Percentiles rank a stretch among this genome's conserved stretches.
Conservation (phyloP, 1,140 invertebrate species). For the Bicyclus anynana region DNA sequence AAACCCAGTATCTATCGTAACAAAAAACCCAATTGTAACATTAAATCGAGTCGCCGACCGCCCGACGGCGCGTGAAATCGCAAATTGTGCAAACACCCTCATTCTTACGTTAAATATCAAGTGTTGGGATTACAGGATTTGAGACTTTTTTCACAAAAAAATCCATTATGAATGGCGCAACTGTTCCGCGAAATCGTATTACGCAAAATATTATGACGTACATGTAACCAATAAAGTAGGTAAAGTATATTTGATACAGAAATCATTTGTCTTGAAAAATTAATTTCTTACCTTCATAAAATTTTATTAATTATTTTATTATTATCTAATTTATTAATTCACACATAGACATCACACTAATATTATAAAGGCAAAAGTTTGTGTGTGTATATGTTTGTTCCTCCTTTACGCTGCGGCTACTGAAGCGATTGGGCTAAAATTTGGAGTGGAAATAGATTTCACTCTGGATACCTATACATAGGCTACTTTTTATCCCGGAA, state of each 20-base stretch:
- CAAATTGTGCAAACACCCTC: conserved; percentile 42
- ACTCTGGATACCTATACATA: too few relatives aligned
- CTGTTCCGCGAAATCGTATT: conserved; percentile 10
- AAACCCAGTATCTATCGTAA: background rate
- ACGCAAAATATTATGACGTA: conserved; percentile 18
- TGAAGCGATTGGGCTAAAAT: too few relatives aligned
- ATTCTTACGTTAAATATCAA: conserved; percentile 19
- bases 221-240: background rate
- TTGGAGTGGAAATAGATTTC: too few relatives aligned
- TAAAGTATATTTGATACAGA: background rate
- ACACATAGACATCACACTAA: too few relatives aligned
- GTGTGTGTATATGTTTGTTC: too few relatives aligned
- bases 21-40: background rate
- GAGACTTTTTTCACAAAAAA: conserved; percentile 1
- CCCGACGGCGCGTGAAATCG: conserved; percentile 33
- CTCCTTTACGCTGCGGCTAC: too few relatives aligned
- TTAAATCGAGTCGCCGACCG: background rate
- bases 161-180: conserved; percentile 5
- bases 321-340: too few relatives aligned
- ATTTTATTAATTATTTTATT: too few relatives aligned
- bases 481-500: too few relatives aligned
- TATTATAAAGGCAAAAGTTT: too few relatives aligned
- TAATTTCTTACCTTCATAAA: too few relatives aligned
- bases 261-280: too few relatives aligned
- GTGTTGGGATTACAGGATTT: conserved; percentile 13